These are phyloP conservation scores for Mesocricetus auratus DNA, from an alignment of 2,113 vertebrate genomes.

Conservation along the genomic window DNA sequence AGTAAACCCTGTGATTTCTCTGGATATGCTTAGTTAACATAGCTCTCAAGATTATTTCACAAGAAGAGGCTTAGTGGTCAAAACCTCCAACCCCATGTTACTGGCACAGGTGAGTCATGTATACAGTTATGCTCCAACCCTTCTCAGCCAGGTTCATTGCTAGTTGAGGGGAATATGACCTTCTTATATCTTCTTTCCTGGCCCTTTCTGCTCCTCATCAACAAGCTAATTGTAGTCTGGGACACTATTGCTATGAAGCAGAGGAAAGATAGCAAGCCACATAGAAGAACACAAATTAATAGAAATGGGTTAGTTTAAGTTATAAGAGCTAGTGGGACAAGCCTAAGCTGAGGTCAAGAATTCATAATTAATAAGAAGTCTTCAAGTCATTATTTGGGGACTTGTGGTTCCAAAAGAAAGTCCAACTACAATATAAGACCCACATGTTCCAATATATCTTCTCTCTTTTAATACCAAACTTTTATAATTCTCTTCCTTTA, in stretches of 20 bases:
- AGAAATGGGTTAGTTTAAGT: too few relatives aligned
- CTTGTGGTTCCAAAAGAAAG: too few relatives aligned
- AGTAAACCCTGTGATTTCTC: neutral
- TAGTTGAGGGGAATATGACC: too few relatives aligned
- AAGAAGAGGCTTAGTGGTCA: neutral
- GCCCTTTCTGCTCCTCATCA: neutral
- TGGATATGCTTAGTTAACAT: neutral
- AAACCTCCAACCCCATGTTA: neutral
- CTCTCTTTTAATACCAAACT: conserved; percentile 32
- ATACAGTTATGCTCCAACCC: neutral
- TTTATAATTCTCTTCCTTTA: neutral
- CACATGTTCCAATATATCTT: neutral
- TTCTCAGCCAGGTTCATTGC: neutral
- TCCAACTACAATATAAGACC: neutral
- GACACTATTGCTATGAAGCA: neutral
- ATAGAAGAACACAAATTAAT: too few relatives aligned
- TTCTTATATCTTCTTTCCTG: neutral
- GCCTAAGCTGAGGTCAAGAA: too few relatives aligned
- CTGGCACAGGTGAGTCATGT: neutral
- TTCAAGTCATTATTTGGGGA: too few relatives aligned
- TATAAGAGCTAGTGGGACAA: too few relatives aligned
- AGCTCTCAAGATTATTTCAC: neutral
- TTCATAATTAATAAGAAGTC: too few relatives aligned
- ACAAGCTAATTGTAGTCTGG: neutral
- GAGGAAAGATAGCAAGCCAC: neutral